These are phyloP conservation scores for Sapajus apella DNA, from an alignment of 2,113 vertebrate genomes.

Conservation along the genomic window DNA sequence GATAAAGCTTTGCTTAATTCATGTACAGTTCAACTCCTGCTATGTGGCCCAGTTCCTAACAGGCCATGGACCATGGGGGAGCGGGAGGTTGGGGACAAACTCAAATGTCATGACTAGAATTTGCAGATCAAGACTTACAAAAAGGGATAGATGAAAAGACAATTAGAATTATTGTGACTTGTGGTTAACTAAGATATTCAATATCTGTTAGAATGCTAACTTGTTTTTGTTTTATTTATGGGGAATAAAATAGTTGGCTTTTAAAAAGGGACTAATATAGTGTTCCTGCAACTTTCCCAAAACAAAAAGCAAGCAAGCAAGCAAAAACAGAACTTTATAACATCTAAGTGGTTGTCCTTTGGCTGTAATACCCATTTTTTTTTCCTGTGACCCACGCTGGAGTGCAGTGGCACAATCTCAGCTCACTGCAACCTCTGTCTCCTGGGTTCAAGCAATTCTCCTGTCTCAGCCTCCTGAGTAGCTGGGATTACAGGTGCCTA, in stretches of 20 bases:
- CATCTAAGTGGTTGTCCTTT: not conserved
- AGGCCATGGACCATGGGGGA: too few relatives aligned
- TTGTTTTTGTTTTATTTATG: not conserved
- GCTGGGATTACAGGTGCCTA: too few relatives aligned
- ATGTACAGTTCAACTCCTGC: too few relatives aligned
- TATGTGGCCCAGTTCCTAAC: too few relatives aligned
- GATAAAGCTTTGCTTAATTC: too few relatives aligned
- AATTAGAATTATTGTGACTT: not conserved
- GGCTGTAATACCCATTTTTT: not conserved
- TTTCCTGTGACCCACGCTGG: too few relatives aligned
- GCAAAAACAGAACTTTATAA: not conserved
- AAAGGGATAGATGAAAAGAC: not conserved
- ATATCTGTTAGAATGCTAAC: not conserved
- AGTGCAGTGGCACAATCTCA: too few relatives aligned
- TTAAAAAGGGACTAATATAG: not conserved
- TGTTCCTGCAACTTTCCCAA: not conserved
- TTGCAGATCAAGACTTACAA: not conserved
- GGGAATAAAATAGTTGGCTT: not conserved
- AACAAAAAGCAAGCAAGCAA: conserved; percentile 4
- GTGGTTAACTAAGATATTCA: not conserved
- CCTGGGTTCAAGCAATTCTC: too few relatives aligned
- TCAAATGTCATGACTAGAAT: not conserved
- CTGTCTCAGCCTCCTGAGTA: too few relatives aligned
- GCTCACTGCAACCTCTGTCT: too few relatives aligned
- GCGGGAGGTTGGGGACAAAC: not conserved